Base-by-base conservation (phyloP, 2,113 vertebrate genomes). In the Tachysurus fulvidraco region DNA sequence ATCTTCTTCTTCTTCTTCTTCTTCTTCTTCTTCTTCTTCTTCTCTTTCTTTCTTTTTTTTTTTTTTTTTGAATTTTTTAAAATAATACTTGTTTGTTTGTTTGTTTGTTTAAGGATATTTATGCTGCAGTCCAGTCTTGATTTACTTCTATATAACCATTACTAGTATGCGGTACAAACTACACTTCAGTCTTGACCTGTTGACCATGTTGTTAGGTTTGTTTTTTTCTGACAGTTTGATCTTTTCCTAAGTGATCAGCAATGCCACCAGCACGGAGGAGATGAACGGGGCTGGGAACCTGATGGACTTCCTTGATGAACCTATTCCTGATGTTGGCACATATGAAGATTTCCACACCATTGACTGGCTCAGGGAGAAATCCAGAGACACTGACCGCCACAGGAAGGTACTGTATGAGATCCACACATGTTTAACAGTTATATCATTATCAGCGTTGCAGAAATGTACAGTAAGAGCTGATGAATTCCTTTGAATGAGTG, bases 271-370 rank as follows among this genome's bases (percentile, higher is more conserved):
- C 93, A 94, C 95, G 1, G 96, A 96, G 92, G 97, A 95, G 79
- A 97, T 97, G 95, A 99, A 98, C 2, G 95, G 96, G 62, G 94
- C 97, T 8, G 97, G 97, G 5, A 98, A 98, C 93, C 91, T 98
- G 87, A 99, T 99, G 98, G 98, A 99, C 92, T 98, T 99, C 93
- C 95, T 99, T 62, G 98, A 98, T 30, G 98, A 99, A 89, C 97
- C 98, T 13, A 96, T 99, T 90, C 98, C 98, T 0, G 98, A 99
- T 0, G 97, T 99, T 85, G 96, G 96, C 41, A 99, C 97, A 0
- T 99, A 99, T 0, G 98, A 98, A 78, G 98, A 99, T 92, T 99
- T 99, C 91, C 98, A 99, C 86, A 99, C 98, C 90, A 99, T 99
- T 0, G 98, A 99, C 93, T 99, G 98, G 98, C 94, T 99, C 82